These are phyloP conservation scores for Axinella damicornis DNA, from an alignment of 37 sponge, comb jelly and placozoan species.

Conservation along the genomic window DNA sequence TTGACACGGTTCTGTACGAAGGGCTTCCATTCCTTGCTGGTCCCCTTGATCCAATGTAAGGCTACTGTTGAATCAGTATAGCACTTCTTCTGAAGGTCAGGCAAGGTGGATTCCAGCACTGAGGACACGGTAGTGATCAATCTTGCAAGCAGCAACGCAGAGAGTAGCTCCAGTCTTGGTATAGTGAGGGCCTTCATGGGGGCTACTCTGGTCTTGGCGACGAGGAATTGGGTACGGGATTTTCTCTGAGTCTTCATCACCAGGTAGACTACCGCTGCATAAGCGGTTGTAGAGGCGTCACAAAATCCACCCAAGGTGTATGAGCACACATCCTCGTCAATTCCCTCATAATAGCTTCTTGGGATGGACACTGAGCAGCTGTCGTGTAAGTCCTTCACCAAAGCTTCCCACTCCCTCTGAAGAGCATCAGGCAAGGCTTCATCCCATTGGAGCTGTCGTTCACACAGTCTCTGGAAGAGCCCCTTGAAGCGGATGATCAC, in stretches of 20 bases:
- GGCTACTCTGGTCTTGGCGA: too few relatives aligned
- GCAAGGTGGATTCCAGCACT: neutral
- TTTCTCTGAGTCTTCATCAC: too few relatives aligned
- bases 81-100: neutral
- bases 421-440: slow-evolving; percentile 5
- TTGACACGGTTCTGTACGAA: slow-evolving; percentile 44
- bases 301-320: slow-evolving; percentile 48
- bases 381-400: slow-evolving; percentile 16
- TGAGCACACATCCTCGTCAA: neutral
- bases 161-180: too few relatives aligned
- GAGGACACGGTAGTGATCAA: neutral
- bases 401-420: neutral
- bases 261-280: slow-evolving; percentile 34
- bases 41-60: slow-evolving; percentile 30
- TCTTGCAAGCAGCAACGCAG: too few relatives aligned
- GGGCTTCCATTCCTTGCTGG: slow-evolving; percentile 22
- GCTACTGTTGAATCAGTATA: slow-evolving; percentile 44
- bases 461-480: slow-evolving; percentile 34
- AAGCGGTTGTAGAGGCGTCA: too few relatives aligned
- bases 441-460: slow-evolving; percentile 25
- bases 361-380: slow-evolving; percentile 16
- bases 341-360: slow-evolving; percentile 16
- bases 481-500: slow-evolving; percentile 28
- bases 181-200: too few relatives aligned
- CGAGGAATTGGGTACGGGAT: too few relatives aligned